Conservation (phyloP, 1,140 invertebrate species). For the Acromyrmex charruanus region DNA sequence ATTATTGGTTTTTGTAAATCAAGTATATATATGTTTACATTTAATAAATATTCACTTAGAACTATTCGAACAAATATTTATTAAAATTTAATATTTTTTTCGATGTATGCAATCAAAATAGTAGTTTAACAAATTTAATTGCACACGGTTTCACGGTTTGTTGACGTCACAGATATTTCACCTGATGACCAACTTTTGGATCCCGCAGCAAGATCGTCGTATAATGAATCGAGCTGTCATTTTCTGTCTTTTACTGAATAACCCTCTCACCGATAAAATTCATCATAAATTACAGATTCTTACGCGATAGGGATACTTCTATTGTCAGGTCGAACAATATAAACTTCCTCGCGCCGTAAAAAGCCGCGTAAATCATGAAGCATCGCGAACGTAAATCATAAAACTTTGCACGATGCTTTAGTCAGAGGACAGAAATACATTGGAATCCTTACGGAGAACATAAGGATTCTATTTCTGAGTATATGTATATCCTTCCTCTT, state of each 20-base stretch:
- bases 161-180: not conserved
- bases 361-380: not conserved
- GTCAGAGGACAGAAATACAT: not conserved
- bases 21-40: too few species aligned
- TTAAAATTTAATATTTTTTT: too few species aligned
- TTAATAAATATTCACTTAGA: too few species aligned
- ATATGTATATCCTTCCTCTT: not conserved
- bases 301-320: not conserved
- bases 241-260: not conserved
- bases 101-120: not conserved
- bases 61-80: too few species aligned
- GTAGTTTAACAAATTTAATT: not conserved
- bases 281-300: not conserved
- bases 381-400: not conserved
- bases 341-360: not conserved
- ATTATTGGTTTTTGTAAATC: too few species aligned
- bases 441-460: too few species aligned
- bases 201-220: not conserved
- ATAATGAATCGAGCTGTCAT: not conserved
- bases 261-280: not conserved
- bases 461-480: not conserved
- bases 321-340: not conserved
- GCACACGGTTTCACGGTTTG: not conserved
- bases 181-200: not conserved
- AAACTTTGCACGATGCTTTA: not conserved